phyloP scores from a whole-genome alignment of 2,888 invertebrate genomes.

The Lasius platythorax region DNA sequence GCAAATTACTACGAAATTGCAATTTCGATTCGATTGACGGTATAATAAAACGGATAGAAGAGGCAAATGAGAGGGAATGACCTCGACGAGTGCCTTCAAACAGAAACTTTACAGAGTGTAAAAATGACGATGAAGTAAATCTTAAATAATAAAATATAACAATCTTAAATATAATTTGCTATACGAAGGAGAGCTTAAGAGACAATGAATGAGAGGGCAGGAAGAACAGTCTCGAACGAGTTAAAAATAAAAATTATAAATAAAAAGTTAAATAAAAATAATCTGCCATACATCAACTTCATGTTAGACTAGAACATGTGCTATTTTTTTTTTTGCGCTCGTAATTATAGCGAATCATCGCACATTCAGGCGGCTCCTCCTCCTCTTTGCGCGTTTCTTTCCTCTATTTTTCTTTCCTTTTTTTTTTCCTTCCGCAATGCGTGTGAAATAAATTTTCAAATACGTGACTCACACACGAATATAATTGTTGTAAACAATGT shows the following conservation, averaged over 20 bases:
- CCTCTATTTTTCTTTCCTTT: not conserved
- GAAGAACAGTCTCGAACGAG: constrained; percentile 11
- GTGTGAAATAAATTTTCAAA: constrained; percentile 77
- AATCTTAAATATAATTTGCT: constrained; percentile 11
- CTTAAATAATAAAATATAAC: not conserved
- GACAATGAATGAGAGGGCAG: not conserved
- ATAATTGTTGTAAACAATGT: constrained; percentile 78
- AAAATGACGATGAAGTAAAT: not conserved
- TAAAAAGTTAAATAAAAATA: constrained; percentile 29
- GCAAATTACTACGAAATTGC: constrained; percentile 66
- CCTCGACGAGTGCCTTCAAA: constrained; percentile 20
- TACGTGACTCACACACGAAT: constrained; percentile 68
- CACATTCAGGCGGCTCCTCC: not conserved
- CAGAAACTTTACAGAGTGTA: not conserved
- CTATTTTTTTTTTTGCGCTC: not conserved
- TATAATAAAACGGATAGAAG: not conserved
- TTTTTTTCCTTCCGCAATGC: constrained; percentile 54
- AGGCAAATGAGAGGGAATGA: constrained; percentile 4
- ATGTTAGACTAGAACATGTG: constrained; percentile 32
- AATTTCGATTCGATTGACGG: constrained; percentile 55
- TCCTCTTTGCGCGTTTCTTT: constrained; percentile 4
- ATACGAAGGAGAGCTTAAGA: not conserved
- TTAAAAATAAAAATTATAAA: not conserved
- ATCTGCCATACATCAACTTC: constrained; percentile 22
- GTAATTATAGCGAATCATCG: not conserved